These are phyloP conservation scores for Nemotelus nigrinus DNA, from an alignment of 2,888 invertebrate species.

Conservation along the genomic window DNA sequence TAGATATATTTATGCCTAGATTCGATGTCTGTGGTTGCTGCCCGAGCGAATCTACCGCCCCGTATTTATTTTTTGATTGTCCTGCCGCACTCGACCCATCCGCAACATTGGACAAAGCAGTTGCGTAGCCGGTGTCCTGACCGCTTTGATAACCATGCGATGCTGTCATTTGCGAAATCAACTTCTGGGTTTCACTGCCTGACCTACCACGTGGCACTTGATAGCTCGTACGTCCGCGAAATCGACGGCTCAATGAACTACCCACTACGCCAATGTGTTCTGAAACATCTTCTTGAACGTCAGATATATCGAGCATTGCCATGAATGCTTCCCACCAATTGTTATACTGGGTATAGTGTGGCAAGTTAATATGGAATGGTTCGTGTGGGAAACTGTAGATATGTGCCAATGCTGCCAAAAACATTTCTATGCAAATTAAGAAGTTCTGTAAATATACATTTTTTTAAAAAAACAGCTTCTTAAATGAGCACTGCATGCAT, in stretches of 20 bases:
- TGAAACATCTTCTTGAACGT: conserved; percentile 90
- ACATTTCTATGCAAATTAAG: conserved; percentile 97
- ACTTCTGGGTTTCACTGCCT: conserved; percentile 67
- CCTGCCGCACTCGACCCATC: not conserved
- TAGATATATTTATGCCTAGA: conserved; percentile 54
- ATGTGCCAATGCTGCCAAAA: conserved; percentile 93
- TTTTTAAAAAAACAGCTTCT: conserved; percentile 20
- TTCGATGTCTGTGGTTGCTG: conserved; percentile 5
- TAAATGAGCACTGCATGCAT: not conserved
- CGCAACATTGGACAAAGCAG: conserved; percentile 49
- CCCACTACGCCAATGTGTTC: conserved; percentile 93
- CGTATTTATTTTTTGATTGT: conserved; percentile 55
- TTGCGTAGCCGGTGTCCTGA: conserved; percentile 55
- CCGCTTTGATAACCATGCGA: conserved; percentile 52
- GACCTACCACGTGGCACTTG: conserved; percentile 77
- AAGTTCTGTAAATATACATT: conserved; percentile 77
- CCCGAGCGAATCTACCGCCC: conserved; percentile 57
- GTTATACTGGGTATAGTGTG: conserved; percentile 67
- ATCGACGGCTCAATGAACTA: conserved; percentile 79
- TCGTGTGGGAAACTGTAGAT: conserved; percentile 96
- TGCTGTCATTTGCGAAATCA: conserved; percentile 57
- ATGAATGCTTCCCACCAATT: conserved; percentile 82
- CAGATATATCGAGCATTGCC: conserved; percentile 97
- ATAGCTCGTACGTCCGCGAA: conserved; percentile 81
- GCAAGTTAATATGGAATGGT: conserved; percentile 76